These are phyloP conservation scores for Parnassius smintheus DNA, from an alignment of 2,888 invertebrate species.

Conservation along the genomic window DNA sequence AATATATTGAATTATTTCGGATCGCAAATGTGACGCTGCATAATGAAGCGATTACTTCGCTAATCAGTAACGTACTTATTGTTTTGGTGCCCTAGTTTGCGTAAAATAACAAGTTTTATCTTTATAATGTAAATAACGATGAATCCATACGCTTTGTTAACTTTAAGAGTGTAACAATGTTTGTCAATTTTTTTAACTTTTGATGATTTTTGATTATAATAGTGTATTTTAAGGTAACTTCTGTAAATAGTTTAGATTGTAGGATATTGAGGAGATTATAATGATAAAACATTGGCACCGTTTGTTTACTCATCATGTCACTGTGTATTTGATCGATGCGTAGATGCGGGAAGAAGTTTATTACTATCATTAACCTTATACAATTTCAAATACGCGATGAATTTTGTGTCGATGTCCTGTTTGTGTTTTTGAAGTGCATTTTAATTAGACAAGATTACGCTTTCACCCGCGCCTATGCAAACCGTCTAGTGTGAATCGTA, in stretches of 20 bases:
- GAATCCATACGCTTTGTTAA: conserved; percentile 81
- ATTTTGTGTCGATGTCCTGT: too few relatives aligned
- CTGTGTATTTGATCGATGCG: too few relatives aligned
- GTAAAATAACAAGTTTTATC: conserved; percentile 66
- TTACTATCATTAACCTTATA: too few relatives aligned
- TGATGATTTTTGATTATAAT: conserved; percentile 58
- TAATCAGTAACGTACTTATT: conserved; percentile 64
- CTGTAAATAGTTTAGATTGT: conserved; percentile 63
- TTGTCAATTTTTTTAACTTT: conserved; percentile 74
- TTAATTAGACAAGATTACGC: not conserved
- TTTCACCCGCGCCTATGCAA: not conserved
- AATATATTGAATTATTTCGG: not conserved
- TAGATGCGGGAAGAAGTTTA: too few relatives aligned
- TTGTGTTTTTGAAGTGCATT: too few relatives aligned
- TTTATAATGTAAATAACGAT: conserved; percentile 70
- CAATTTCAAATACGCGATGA: too few relatives aligned
- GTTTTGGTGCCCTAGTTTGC: conserved; percentile 70
- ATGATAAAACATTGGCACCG: conserved; percentile 24
- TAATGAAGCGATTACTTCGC: conserved; percentile 31
- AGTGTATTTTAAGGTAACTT: conserved; percentile 49
- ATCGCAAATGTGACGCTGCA: not conserved
- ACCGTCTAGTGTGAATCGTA: not conserved
- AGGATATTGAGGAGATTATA: conserved; percentile 69
- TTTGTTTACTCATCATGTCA: not conserved
- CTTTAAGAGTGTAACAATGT: conserved; percentile 75